Evolutionary conservation across 64 coral and sea anemone genomes (phyloP), one percentile per base, ranked within the genome.

Genomic region (Dendrophyllia cribrosa): DNA sequence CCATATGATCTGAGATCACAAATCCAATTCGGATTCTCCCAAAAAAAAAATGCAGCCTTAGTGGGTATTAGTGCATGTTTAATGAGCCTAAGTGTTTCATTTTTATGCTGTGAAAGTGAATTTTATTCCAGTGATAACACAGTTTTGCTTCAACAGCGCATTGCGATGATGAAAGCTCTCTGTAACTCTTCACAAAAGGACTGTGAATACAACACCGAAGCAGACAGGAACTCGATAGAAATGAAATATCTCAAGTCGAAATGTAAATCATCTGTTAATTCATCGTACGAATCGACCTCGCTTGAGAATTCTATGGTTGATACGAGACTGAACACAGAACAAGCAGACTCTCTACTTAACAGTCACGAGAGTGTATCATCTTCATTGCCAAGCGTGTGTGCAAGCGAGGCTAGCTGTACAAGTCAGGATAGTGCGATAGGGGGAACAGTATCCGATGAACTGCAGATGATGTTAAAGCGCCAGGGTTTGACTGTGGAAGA

Each of bases 401-500:
- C 66, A 9, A 72, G 61, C 76, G 60, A 86, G 43, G 85, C 47
- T 21, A 86, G 84, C 26, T 48, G 11, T 34, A 2, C 19, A 20
- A 47, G 60, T 59, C 23, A 34, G 20, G 78, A 84, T 20, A 83
- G 87, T 16, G 87, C 24, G 5, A 23, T n/a, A 3, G 49, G 86
- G 58, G 58, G 46, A 24, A 43, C 63, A 9, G 24, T 93, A 20
- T 75, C 95, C 0, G 77, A 83, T n/a, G 87, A 86, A 13, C 53
- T 98, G 17, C 21, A 92, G 66, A 87, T 75, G 53, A 89, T 75
- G 43, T 76, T 99, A 13, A 99, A 90, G 86, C 82, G 97, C 19
- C 94, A 99, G 21, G 91, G 97, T 25, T 56, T 99, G 43, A 89
- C 94, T 25, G 51, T 99, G 20, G 72, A 94, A 70, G 97, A 96